phyloP scores from a whole-genome alignment of 2,888 invertebrate species.

The Ectropis crepuscularia region DNA sequence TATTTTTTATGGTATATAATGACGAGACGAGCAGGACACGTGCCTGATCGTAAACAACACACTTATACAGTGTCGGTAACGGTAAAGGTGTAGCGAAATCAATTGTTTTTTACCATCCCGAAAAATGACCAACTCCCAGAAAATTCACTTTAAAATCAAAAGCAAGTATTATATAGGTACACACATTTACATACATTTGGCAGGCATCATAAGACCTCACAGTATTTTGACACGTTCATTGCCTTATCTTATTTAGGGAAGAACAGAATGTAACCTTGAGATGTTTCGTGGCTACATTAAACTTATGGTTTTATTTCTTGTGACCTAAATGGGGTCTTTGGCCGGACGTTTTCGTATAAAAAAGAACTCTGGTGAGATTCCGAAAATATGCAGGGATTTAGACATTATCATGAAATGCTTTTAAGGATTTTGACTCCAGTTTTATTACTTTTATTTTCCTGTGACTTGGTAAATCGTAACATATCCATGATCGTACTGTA shows the following conservation, averaged over 20 bases:
- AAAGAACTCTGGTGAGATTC: not conserved
- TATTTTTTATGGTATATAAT: no score
- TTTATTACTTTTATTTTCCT: not conserved
- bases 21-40: no score
- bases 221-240: conserved; percentile 23
- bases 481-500: not conserved
- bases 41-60: no score
- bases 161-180: no score
- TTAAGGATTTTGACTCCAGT: not conserved
- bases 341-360: conserved; percentile 23
- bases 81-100: no score
- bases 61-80: no score
- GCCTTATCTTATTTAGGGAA: conserved; percentile 4
- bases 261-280: conserved; percentile 33
- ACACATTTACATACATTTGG: not conserved
- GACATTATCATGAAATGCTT: conserved; percentile 4
- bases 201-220: conserved; percentile 15
- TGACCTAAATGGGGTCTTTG: conserved; percentile 32
- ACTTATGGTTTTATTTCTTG: conserved; percentile 31
- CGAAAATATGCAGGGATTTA: conserved; percentile 6
- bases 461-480: not conserved
- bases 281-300: conserved; percentile 28
- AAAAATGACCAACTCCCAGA: no score
- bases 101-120: no score
- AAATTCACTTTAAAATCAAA: no score